Conservation (phyloP, 2,888 invertebrate genomes). For the Oscheius sp. region DNA sequence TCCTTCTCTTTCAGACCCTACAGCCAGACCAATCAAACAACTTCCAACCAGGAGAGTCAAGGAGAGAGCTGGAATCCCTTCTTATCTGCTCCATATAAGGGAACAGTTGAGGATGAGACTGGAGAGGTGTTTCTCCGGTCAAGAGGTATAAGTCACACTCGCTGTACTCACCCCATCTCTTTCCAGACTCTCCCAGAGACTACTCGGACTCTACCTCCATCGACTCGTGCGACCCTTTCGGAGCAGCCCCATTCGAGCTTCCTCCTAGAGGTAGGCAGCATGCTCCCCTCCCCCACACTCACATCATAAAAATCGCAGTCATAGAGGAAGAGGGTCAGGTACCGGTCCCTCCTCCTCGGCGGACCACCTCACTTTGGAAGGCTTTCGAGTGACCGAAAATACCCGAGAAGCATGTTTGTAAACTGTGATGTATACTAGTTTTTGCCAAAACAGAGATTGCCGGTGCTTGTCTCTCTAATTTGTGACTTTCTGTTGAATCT, state of each 20-base stretch:
- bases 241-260: conserved; percentile 75
- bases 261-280: conserved; percentile 34
- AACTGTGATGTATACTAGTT: conserved; percentile 22
- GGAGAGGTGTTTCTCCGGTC: not conserved
- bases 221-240: conserved; percentile 75
- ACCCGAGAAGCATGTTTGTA: conserved; percentile 3
- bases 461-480: conserved; percentile 16
- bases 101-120: not conserved
- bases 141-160: not conserved
- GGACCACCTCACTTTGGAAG: conserved; percentile 37
- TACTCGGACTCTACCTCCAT: conserved; percentile 58
- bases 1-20: conserved; percentile 45
- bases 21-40: conserved; percentile 40
- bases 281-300: not conserved
- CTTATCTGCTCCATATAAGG: conserved; percentile 53
- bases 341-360: conserved; percentile 21
- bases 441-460: conserved; percentile 5
- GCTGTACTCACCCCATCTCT: not conserved
- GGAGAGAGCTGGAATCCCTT: conserved; percentile 61
- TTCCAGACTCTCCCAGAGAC: conserved; percentile 12
- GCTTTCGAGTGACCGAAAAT: conserved; percentile 21
- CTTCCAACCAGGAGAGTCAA: not conserved
- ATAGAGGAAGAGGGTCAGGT: conserved; percentile 9
- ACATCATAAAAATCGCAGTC: not conserved
- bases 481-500: not conserved